A percentile compares a stretch with the other conserved stretches of the same genome.
Evolutionary conservation across 2,888 invertebrate genomes (phyloP).

Genomic region (Philonicus albiceps): DNA sequence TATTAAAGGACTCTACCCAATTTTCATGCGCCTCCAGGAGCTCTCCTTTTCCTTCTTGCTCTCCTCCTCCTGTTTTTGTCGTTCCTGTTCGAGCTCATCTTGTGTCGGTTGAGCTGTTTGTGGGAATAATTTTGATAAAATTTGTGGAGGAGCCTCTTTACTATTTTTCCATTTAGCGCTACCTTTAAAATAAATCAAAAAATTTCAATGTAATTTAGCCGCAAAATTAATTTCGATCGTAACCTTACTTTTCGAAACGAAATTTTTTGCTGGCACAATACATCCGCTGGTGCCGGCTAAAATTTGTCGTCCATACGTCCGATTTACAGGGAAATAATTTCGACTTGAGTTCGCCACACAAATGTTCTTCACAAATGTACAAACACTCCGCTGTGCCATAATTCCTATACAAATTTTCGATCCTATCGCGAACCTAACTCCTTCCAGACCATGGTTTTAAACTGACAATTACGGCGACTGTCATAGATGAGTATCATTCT

Average conservation of each 20-base stretch:
- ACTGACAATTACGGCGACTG: background rate
- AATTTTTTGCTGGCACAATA: slow-evolving; percentile 31
- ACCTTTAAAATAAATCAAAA: background rate
- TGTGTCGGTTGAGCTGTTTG: slow-evolving; percentile 65
- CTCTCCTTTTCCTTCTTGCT: slow-evolving; percentile 71
- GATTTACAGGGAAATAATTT: slow-evolving; percentile 20
- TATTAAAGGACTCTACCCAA: slow-evolving; percentile 62
- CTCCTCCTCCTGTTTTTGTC: slow-evolving; percentile 68
- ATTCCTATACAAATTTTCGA: background rate
- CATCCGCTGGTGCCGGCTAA: background rate
- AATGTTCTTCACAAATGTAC: slow-evolving; percentile 42
- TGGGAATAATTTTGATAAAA: slow-evolving; percentile 69
- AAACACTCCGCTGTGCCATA: slow-evolving; percentile 46
- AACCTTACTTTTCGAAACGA: slow-evolving; percentile 47
- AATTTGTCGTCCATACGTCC: slow-evolving; percentile 18
- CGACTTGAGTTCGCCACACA: background rate
- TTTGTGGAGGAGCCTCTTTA: slow-evolving; percentile 51
- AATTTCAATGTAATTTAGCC: background rate
- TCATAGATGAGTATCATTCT: background rate
- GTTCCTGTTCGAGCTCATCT: slow-evolving; percentile 65
- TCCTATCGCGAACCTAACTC: background rate
- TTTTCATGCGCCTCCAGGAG: slow-evolving; percentile 77
- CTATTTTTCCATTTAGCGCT: background rate
- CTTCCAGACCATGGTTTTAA: background rate
- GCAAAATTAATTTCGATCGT: background rate